Base-by-base conservation (phyloP, 1,140 invertebrate species). In the Polypedilum pembai region DNA sequence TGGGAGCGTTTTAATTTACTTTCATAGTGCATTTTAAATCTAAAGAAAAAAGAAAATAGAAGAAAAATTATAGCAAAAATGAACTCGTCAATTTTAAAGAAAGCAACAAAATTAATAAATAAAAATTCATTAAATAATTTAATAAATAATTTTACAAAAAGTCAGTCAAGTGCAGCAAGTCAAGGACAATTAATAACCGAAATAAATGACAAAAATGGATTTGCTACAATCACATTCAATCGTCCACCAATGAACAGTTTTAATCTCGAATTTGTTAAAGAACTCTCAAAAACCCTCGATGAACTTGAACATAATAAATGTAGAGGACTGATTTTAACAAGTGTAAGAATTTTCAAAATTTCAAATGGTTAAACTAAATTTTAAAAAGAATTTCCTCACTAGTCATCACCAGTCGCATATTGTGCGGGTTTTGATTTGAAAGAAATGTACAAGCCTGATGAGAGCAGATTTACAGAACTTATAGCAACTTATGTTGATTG, bases 371-470 rank as follows among this genome's bases (percentile, higher is more conserved):
- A n/a, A n/a, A n/a, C n/a, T n/a, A n/a, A n/a, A n/a, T n/a, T n/a
- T n/a, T n/a, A n/a, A n/a, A n/a, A n/a, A n/a, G n/a, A n/a, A n/a
- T 33, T 33, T 33, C 5, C 20, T 17, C 41, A 85, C 85, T 80
- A 92, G 90, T 83, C 87, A 8, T 86, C 89, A 40, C 86, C 90
- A 18, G 90, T 86, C 73, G 86, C 94, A 69, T 96, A 94, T 80
- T 91, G 88, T 56, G 93, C 88, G 75, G 94, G 94, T 12, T 81
- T 95, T 40, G 94, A 96, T 78, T 92, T 95, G 20, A 85, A 90
- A 80, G 93, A 95, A 84, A 91, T 96, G 89, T 94, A 92, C 79
- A 90, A 94, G 80, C 88, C 91, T 0, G 86, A 93, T 74, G 78
- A 85, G 41, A 88, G 90, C 45, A 85, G 91, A 78, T 80, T 88